Conservation (phyloP, 1,140 invertebrate genomes). For the Listronotus oregonensis region DNA sequence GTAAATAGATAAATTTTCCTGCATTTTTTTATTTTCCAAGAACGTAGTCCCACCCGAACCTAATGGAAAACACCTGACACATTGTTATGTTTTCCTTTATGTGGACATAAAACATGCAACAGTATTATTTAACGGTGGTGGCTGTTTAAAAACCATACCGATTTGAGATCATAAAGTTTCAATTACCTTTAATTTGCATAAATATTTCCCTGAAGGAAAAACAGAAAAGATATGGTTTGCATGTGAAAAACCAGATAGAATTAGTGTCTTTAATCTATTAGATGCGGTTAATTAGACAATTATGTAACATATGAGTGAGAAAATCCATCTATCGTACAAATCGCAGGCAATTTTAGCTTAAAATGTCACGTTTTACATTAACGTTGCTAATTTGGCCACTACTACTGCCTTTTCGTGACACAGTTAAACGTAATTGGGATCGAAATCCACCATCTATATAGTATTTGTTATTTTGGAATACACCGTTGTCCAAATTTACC, state of each 20-base stretch:
- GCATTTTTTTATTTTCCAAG: too few relatives aligned
- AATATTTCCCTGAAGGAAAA: constrained; percentile 1
- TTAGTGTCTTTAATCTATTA: constrained; percentile 11
- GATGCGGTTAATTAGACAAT: constrained; percentile 21
- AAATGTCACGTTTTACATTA: constrained; percentile 31
- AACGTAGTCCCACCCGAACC: too few relatives aligned
- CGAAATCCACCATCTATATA: constrained; percentile 5
- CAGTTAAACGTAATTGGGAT: constrained; percentile 29
- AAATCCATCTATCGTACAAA: constrained; percentile 26
- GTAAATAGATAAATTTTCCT: too few relatives aligned
- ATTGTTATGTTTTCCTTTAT: too few relatives aligned
- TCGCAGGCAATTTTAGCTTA: constrained; percentile 22
- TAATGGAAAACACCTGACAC: too few relatives aligned
- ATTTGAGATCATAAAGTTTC: neutral
- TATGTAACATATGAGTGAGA: constrained; percentile 25
- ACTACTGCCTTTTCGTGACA: constrained; percentile 39
- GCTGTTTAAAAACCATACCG: neutral
- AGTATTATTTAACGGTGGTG: too few relatives aligned
- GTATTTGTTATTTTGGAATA: neutral
- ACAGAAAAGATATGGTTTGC: neutral
- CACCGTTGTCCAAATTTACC: too few relatives aligned
- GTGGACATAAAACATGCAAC: too few relatives aligned
- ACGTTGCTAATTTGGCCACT: constrained; percentile 23
- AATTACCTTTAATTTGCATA: neutral
- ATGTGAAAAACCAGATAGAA: constrained; percentile 1